phyloP scores from a whole-genome alignment of 2,888 invertebrate genomes.

The Vesta saturnalis region DNA sequence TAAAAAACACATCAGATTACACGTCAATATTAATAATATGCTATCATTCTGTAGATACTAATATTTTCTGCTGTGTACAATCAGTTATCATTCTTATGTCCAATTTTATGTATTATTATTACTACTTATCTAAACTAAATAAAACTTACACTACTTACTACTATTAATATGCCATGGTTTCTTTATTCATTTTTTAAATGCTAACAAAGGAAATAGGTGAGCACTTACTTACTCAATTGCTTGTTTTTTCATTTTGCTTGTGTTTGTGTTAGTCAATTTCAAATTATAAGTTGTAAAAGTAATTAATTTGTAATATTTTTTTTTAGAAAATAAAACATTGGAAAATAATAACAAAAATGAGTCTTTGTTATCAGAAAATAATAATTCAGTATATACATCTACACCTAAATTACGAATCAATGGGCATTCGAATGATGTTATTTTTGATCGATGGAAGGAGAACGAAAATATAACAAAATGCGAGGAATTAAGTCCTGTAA shows the following conservation, averaged over 20 bases:
- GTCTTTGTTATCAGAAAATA: slow-evolving; percentile 51
- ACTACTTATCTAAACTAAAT: not conserved
- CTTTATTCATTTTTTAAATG: slow-evolving; percentile 5
- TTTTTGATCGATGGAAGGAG: slow-evolving; percentile 58
- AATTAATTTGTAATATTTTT: slow-evolving; percentile 7
- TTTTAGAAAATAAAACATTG: slow-evolving; percentile 39
- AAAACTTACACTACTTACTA: not conserved
- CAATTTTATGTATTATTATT: slow-evolving; percentile 39
- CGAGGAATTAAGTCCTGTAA: slow-evolving; percentile 50
- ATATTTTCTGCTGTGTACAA: slow-evolving; percentile 54
- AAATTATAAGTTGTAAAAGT: not conserved
- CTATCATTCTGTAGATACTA: slow-evolving; percentile 37
- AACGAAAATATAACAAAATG: slow-evolving; percentile 44
- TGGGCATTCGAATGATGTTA: slow-evolving; percentile 51
- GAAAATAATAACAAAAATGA: slow-evolving; percentile 26
- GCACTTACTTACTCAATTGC: not conserved
- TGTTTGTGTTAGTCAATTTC: not conserved
- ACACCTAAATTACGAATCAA: slow-evolving; percentile 60
- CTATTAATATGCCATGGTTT: slow-evolving; percentile 3
- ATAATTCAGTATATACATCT: slow-evolving; percentile 60
- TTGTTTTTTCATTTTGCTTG: not conserved
- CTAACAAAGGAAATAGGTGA: slow-evolving; percentile 24
- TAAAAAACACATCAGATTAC: slow-evolving; percentile 21
- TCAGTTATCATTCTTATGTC: slow-evolving; percentile 47
- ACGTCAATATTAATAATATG: slow-evolving; percentile 33